Conservation (phyloP, 1,140 invertebrate genomes). For the Metaphire vulgaris region DNA sequence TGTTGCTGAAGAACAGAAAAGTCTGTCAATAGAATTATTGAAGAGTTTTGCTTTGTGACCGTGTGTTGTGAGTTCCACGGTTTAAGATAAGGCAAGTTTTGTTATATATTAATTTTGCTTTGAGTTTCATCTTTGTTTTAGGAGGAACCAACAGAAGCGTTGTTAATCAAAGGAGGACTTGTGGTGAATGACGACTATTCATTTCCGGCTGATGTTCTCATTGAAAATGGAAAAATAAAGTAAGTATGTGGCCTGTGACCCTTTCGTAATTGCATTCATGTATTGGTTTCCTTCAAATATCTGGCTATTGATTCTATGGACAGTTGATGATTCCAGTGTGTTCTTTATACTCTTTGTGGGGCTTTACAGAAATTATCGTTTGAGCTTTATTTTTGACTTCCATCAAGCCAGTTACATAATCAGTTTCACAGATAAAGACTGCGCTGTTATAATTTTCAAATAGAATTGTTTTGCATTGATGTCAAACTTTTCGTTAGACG, state of each 20-base stretch:
- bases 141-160: not conserved
- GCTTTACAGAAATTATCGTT: too few relatives aligned
- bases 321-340: too few relatives aligned
- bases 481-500: not conserved
- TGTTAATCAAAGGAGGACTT: constrained; percentile 14
- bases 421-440: too few relatives aligned
- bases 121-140: not conserved
- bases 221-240: constrained; percentile 18
- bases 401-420: too few relatives aligned
- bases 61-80: too few relatives aligned
- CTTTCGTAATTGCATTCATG: not conserved
- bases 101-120: not conserved
- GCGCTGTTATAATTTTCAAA: too few relatives aligned
- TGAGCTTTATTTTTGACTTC: too few relatives aligned
- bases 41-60: too few relatives aligned
- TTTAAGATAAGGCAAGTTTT: not conserved
- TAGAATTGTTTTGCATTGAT: too few relatives aligned
- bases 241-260: not conserved
- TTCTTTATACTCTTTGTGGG: too few relatives aligned
- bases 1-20: too few relatives aligned
- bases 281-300: not conserved
- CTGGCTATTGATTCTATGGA: not conserved
- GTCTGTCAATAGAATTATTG: too few relatives aligned
- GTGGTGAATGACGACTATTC: constrained; percentile 13
- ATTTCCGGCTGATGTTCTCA: constrained; percentile 7